Conservation (phyloP, 2,888 invertebrate genomes). For the Herminia tarsipennalis region DNA sequence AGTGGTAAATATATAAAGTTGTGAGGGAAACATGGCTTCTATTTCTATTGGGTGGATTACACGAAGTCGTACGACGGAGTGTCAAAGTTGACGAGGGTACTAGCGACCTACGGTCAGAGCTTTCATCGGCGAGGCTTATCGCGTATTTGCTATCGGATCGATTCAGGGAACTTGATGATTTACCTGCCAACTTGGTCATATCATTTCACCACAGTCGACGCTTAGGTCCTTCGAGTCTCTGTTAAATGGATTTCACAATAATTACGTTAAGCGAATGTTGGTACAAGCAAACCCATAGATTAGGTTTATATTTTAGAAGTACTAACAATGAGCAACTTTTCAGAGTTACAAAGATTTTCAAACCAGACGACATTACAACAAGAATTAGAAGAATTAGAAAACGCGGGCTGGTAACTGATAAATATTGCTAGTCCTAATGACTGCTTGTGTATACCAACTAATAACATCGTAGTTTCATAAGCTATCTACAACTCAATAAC, state of each 20-base stretch:
- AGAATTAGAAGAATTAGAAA: too few relatives aligned
- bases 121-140: constrained; percentile 57
- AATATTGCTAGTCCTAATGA: too few relatives aligned
- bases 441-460: too few relatives aligned
- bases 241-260: too few relatives aligned
- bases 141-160: constrained; percentile 57
- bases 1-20: background rate
- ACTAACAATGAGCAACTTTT: too few relatives aligned
- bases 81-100: constrained; percentile 73
- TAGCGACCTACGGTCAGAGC: constrained; percentile 54
- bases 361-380: too few relatives aligned
- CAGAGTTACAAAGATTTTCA: too few relatives aligned
- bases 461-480: background rate
- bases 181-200: constrained; percentile 42
- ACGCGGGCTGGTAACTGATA: too few relatives aligned
- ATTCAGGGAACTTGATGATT: constrained; percentile 41
- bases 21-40: constrained; percentile 7
- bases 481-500: background rate
- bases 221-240: constrained; percentile 19
- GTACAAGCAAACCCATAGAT: too few relatives aligned
- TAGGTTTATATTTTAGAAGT: too few relatives aligned
- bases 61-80: constrained; percentile 47
- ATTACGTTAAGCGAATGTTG: too few relatives aligned
- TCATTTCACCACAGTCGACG: constrained; percentile 24
- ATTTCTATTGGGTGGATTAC: constrained; percentile 28